Base-by-base conservation (phyloP, 37 sponge, comb jelly and placozoan genomes). In the Chondrosia reniformis region DNA sequence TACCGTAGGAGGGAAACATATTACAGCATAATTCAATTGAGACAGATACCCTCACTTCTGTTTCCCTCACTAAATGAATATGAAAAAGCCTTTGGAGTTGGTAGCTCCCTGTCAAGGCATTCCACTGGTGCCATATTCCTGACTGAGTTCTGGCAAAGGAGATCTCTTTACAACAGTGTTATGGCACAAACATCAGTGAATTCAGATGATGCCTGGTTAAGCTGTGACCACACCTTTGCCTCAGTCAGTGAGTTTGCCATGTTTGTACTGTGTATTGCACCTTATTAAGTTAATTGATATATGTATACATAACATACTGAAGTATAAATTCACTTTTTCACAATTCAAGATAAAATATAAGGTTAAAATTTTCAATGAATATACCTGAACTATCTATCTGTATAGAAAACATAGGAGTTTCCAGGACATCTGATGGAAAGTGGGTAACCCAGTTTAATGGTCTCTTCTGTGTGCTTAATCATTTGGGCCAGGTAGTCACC, bases 221-320 rank as follows among this genome's bases (percentile, higher is more conserved):
- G 83, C 54, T 75, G 61, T 45, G 83, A 83, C n/a, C 83, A 83
- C 49, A 83, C 83, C 6, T 79, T 79, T 79, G 42, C 69, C 12
- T 65, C 67, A 64, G 67, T 22, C 17, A 32, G 69, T 79, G 33
- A 65, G 69, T 79, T 64, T 28, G 12, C 7, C n/a, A 28, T 3
- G 7, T 56, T 6, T 6, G n/a, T 56, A 4, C n/a, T 8, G 4
- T 56, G 27, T 3, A 3, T 56, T 28, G 3, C 3, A 28, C 3
- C 4, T 24, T 8, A 56, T 2, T 4, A 4, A 56, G 4, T 8
- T 2, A 56, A 3, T 56, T 28, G 3, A 8, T 2, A 8, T 56
- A 28, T 6, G 27, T 6, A 6, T 56, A 28, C 58, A 6, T n/a
- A n/a, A n/a, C n/a, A n/a, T n/a, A n/a, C n/a, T n/a, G n/a, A n/a